These are phyloP conservation scores for Labeo calbasu DNA, from an alignment of 2,797 vertebrate species.

Conservation along the genomic window DNA sequence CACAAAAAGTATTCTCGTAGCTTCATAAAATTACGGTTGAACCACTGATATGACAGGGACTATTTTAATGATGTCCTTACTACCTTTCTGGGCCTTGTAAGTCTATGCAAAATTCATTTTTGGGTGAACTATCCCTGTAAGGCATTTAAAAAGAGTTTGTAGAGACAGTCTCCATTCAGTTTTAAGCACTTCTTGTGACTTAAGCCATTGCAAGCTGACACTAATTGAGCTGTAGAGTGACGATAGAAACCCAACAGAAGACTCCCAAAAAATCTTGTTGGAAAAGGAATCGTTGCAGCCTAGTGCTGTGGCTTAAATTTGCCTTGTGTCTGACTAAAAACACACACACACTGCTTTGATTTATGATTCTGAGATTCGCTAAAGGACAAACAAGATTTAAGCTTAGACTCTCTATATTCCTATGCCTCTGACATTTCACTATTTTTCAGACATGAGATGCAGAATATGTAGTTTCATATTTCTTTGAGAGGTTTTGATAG, in stretches of 20 bases:
- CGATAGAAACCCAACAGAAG: neutral
- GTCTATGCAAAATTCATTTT: no score
- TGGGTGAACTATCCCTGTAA: neutral
- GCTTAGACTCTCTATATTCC: neutral
- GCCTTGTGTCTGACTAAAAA: neutral
- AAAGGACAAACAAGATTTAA: constrained; percentile 6
- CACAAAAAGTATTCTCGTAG: no score
- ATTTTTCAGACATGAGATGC: neutral
- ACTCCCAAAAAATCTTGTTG: constrained; percentile 10
- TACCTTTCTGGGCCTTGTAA: no score
- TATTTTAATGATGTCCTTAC: no score
- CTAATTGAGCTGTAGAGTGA: constrained; percentile 24
- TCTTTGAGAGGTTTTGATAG: neutral
- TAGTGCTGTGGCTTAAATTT: neutral
- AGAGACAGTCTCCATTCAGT: neutral
- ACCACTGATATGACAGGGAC: no score
- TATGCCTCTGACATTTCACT: neutral
- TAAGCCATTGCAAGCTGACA: neutral
- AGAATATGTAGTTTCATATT: neutral
- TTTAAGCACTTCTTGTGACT: constrained; percentile 1
- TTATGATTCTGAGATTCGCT: neutral
- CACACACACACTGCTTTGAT: neutral
- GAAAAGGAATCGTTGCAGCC: neutral
- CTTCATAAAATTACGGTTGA: no score
- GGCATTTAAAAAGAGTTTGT: neutral